A percentile compares a stretch with the other conserved stretches of the same genome.
phyloP scores from a whole-genome alignment of 2,113 vertebrate genomes.

The Pardalotus punctatus region DNA sequence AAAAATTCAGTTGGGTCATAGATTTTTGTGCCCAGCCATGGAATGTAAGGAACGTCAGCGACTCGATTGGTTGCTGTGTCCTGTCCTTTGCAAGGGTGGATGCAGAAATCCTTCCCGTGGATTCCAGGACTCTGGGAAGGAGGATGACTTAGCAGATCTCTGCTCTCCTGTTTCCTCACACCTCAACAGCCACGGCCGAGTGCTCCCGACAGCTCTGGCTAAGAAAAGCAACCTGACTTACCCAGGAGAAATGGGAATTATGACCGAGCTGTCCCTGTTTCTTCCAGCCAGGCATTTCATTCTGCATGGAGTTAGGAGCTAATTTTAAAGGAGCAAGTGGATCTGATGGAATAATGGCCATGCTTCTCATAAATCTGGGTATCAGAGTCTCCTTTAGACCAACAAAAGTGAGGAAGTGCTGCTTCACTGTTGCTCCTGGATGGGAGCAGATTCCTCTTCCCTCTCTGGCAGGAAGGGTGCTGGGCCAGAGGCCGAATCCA shows the following conservation, averaged over 20 bases:
- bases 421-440: accelerated
- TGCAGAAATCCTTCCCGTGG: background rate
- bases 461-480: background rate
- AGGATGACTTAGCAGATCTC: conserved; percentile 5
- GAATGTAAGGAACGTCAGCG: accelerated
- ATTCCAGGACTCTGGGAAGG: background rate
- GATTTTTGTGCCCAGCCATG: background rate
- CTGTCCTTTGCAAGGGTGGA: background rate
- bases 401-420: accelerated
- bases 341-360: background rate
- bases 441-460: background rate
- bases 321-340: conserved; percentile 24
- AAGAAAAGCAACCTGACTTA: conserved; percentile 41
- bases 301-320: background rate
- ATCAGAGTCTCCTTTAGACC: background rate
- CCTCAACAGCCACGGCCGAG: background rate
- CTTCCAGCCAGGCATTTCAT: background rate
- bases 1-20: background rate
- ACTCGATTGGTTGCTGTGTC: accelerated
- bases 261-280: background rate
- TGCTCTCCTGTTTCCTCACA: background rate
- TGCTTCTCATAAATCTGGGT: background rate
- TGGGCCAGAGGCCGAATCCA: accelerated
- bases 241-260: background rate
- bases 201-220: background rate